Evolutionary conservation across 1,140 invertebrate species (phyloP), one percentile per base, ranked within the genome.

Genomic region (Drosophila watanabei): DNA sequence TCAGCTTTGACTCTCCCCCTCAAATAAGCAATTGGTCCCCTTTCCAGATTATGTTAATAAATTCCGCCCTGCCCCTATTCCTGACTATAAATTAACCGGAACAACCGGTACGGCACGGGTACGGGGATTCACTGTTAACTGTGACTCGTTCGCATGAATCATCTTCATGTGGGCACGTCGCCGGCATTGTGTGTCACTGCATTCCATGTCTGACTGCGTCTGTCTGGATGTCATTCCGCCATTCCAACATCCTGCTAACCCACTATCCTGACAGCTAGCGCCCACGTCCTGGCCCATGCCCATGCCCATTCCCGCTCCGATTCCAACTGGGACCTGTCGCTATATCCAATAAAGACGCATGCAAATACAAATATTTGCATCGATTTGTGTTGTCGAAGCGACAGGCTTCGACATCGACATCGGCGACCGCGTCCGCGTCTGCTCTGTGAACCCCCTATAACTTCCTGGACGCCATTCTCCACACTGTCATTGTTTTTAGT

Each of bases 341-440:
- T 37, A 76, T 72, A 66, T 57, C 48, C 78, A 81, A 86, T 80
- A 79, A 88, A 88, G 80, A 73, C 80, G 79, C 79, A 82, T 86
- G 86, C 76, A 90, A 90, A 89, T 82, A 90, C 75, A 89, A 89
- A 89, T 90, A 89, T 89, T 89, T 89, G 87, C 86, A 90, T 89
- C 86, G 86, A 89, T 89, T 89, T 90, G 86, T 82, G 85, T 89
- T 85, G 65, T 89, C 66, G 57, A 41, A 68, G 81, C 68, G 64
- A 32, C 63, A 69, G 72, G 77, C 81, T 59, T 54, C 58, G 62
- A 33, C 45, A 11, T 49, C 41, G 46, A 9, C 46, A 48, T 16
- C 46, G 46, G 13, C 24, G 18, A 33, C 30, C 11, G n/a, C 48
- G 14, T 61, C 60, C 9, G 60, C 16, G n/a, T 13, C 28, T 32